These are phyloP conservation scores for Betta splendens DNA, from an alignment of 2,797 vertebrate species.

Conservation along the genomic window DNA sequence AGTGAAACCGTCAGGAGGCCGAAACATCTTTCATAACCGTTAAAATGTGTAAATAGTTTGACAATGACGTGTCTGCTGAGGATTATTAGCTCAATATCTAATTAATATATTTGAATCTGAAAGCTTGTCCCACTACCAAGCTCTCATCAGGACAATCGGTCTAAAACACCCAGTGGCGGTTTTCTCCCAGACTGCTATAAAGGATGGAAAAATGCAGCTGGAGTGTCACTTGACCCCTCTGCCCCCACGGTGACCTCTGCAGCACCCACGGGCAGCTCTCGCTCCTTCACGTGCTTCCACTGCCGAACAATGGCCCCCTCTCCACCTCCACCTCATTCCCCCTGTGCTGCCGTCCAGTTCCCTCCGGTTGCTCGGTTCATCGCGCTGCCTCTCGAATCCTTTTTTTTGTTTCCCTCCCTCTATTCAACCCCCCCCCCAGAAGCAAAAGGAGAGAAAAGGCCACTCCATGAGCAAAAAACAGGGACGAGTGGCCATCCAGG, in stretches of 20 bases:
- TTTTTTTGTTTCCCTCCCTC: conserved; percentile 39
- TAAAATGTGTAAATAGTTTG: conserved; percentile 56
- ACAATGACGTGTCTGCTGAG: conserved; percentile 16
- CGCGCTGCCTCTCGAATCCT: conserved; percentile 34
- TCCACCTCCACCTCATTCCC: conserved; percentile 51
- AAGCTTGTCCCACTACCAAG: conserved; percentile 1
- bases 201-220: conserved; percentile 67
- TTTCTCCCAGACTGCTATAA: conserved; percentile 37
- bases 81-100: neutral
- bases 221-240: conserved; percentile 81
- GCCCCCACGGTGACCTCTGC: conserved; percentile 69
- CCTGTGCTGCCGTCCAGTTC: conserved; percentile 44
- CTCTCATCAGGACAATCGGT: conserved; percentile 14
- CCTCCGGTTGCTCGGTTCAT: conserved; percentile 45
- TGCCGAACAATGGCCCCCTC: conserved; percentile 42
- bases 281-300: conserved; percentile 58
- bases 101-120: conserved; percentile 23
- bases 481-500: conserved; percentile 61
- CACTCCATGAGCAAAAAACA: conserved; percentile 50
- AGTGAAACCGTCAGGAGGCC: conserved; percentile 61
- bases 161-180: conserved; percentile 26
- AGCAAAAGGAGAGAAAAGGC: conserved; percentile 24
- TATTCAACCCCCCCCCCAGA: conserved; percentile 65
- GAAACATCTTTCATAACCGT: conserved; percentile 56
- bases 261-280: conserved; percentile 58